Conservation (phyloP, 2,888 invertebrate species). For the Aspidiotus rigidus region DNA sequence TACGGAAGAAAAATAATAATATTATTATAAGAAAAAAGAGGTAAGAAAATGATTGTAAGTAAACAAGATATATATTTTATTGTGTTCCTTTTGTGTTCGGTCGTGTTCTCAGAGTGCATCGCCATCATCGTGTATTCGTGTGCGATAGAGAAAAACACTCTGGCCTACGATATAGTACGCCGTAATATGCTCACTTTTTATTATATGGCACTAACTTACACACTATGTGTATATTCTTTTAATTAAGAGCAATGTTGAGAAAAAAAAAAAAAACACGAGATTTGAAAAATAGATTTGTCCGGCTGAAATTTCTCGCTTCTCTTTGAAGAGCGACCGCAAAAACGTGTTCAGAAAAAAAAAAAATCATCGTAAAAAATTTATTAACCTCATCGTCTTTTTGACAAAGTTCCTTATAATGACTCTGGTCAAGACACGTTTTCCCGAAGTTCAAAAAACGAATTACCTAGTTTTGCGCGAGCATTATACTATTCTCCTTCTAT, state of each 20-base stretch:
- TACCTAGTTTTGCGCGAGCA: too few relatives aligned
- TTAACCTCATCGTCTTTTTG: background rate
- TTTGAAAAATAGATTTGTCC: constrained; percentile 4
- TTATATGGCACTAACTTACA: too few relatives aligned
- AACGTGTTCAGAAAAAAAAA: background rate
- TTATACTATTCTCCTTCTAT: too few relatives aligned
- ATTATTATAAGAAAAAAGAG: background rate
- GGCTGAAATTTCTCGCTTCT: background rate
- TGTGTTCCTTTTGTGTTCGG: background rate
- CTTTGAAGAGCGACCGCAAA: constrained; percentile 3
- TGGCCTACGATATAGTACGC: too few relatives aligned
- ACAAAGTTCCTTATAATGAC: background rate
- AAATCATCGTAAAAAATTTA: background rate
- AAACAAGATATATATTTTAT: constrained; percentile 9
- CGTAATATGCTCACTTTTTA: too few relatives aligned
- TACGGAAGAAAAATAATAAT: constrained; percentile 12
- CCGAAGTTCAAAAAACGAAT: too few relatives aligned
- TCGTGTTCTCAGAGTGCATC: constrained; percentile 11
- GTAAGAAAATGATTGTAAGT: constrained; percentile 3
- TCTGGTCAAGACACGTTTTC: too few relatives aligned
- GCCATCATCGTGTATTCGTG: background rate
- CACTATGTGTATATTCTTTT: background rate
- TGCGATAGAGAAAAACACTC: too few relatives aligned
- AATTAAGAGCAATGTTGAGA: background rate
- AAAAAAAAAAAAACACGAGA: background rate